Percentiles rank a stretch among this genome's conserved stretches.
phyloP scores from a whole-genome alignment of 2,888 invertebrate species.

The Seira ritae region DNA sequence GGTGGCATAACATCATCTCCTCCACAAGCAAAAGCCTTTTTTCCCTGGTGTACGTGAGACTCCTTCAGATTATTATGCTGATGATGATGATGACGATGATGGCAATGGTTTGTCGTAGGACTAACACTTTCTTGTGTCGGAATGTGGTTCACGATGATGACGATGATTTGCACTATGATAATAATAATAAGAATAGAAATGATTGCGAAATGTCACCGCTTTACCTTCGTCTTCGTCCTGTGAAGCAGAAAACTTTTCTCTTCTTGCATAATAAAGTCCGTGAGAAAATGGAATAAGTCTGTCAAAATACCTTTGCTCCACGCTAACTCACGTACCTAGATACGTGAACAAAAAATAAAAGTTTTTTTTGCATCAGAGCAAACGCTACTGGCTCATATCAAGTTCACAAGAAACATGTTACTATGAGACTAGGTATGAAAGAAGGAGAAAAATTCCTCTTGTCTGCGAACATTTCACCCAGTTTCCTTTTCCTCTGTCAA shows the following conservation, averaged over 20 bases:
- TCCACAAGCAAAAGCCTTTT: too few relatives aligned
- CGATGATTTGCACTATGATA: slow-evolving; percentile 47
- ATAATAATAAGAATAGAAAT: slow-evolving; percentile 59
- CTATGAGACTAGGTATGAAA: too few relatives aligned
- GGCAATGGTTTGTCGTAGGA: not conserved
- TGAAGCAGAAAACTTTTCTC: slow-evolving; percentile 7
- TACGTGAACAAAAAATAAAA: too few relatives aligned
- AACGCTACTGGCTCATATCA: too few relatives aligned
- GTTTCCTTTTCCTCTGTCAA: slow-evolving; percentile 43
- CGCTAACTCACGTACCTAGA: slow-evolving; percentile 35
- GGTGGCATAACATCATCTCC: too few relatives aligned
- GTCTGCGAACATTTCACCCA: slow-evolving; percentile 43
- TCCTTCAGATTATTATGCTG: slow-evolving; percentile 17
- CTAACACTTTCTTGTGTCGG: too few relatives aligned
- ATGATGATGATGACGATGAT: slow-evolving; percentile 14
- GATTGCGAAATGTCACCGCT: slow-evolving; percentile 56
- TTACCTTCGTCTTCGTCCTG: slow-evolving; percentile 26
- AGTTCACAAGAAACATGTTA: too few relatives aligned
- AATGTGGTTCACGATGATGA: not conserved
- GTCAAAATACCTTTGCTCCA: slow-evolving; percentile 26
- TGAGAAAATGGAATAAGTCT: slow-evolving; percentile 3
- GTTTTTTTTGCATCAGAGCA: too few relatives aligned
- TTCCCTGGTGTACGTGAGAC: not conserved
- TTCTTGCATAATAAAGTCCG: slow-evolving; percentile 48
- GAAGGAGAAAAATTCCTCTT: not conserved